Conservation (phyloP, 2,888 invertebrate species). For the Drosophila stalkeri region DNA sequence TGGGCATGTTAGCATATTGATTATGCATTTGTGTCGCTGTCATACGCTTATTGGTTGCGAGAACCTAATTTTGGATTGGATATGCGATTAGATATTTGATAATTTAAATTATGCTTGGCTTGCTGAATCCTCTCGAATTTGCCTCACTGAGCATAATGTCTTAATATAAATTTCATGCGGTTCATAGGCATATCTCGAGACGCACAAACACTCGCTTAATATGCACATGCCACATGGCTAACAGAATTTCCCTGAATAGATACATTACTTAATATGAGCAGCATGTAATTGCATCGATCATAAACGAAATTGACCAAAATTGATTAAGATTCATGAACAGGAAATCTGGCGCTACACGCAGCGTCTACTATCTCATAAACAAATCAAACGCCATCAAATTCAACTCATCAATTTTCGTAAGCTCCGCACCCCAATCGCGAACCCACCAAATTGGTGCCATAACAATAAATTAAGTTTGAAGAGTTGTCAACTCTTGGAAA, state of each 20-base stretch:
- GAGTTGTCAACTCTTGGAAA: conserved; percentile 44
- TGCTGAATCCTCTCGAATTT: conserved; percentile 6
- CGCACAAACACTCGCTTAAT: not conserved
- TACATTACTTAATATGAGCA: conserved; percentile 61
- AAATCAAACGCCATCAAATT: conserved; percentile 72
- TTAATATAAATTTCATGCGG: not conserved
- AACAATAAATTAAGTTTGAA: conserved; percentile 65
- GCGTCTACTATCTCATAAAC: conserved; percentile 29
- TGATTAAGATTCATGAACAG: conserved; percentile 54
- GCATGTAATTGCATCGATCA: conserved; percentile 53
- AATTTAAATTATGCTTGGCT: conserved; percentile 36
- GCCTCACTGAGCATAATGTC: conserved; percentile 9
- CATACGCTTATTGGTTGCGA: conserved; percentile 49
- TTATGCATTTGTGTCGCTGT: conserved; percentile 70
- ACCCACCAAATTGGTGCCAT: conserved; percentile 75
- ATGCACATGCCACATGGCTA: conserved; percentile 2
- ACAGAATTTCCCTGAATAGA: conserved; percentile 27
- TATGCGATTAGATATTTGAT: conserved; percentile 50
- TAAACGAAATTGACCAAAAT: conserved; percentile 45
- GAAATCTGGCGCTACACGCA: conserved; percentile 79
- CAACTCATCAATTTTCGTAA: conserved; percentile 71
- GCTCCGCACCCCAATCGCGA: conserved; percentile 54
- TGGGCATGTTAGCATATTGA: conserved; percentile 62
- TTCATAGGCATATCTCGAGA: not conserved
- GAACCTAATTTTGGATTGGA: conserved; percentile 40